Base-by-base conservation (phyloP, 1,140 invertebrate species). In the Drosophila trapezifrons region DNA sequence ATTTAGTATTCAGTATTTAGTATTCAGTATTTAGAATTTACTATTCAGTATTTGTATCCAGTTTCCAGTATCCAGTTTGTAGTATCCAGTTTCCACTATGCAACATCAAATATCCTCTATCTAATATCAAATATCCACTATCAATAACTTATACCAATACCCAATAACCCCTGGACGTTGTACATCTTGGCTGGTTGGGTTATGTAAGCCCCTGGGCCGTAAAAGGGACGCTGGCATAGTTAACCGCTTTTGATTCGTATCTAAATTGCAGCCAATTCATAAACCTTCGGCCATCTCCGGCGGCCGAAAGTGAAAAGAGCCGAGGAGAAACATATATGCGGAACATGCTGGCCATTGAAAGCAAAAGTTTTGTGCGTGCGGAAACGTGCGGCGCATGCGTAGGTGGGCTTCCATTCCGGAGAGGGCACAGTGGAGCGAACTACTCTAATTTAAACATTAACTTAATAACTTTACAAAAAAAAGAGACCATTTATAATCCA, bases 221-320 rank as follows among this genome's bases (percentile, higher is more conserved):
- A 65, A 59, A 65, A 43, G 22, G 10, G 27, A 25, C 38, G 32
- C 62, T 65, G 62, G 62, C 40, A 43, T 60, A 56, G 62, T 74
- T 74, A 37, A 55, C 25, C 35, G 25, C 55, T 29, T 56, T 77
- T 60, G 69, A 73, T 73, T 52, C 43, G 70, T 49, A 72, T 73
- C 67, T 73, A 72, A 73, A 74, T 74, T 60, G 58, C 45, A 46
- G 47, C 40, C 67, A 47, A 57, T 57, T 71, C 66, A 76, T 74
- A 71, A 71, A 42, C 69, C 66, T 72, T 71, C 52, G 35, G 27
- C 27, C 49, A 55, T 71, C 73, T 25, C 27, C 56, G 46, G 64
- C 64, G 17, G 38, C 65, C 43, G 79, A 86, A 86, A 86, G 82
- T 86, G 83, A 86, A 86, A 86, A 80, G 81, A 66, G 78, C 25